Evolutionary conservation across 1,140 invertebrate genomes (phyloP).

Genomic region (Caenorhabditis elegans): DNA sequence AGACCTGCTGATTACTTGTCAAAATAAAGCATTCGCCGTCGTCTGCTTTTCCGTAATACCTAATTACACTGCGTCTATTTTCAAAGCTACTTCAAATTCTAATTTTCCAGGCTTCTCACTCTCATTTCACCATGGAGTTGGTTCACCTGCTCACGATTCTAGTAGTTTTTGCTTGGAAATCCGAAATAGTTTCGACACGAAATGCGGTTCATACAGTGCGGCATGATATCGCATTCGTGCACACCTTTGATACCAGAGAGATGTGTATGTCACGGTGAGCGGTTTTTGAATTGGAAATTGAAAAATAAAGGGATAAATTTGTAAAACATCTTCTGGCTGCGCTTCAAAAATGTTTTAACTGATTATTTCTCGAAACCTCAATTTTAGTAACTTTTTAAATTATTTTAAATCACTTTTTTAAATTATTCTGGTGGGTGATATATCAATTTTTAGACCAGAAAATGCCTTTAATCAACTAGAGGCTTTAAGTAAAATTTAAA

Average conservation of each 20-base stretch:
- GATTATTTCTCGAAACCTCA: no score
- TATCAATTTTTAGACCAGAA: no score
- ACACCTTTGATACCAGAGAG: conserved; percentile 34
- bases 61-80: background rate
- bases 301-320: no score
- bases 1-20: background rate
- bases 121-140: background rate
- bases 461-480: no score
- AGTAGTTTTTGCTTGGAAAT: background rate
- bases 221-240: conserved; percentile 31
- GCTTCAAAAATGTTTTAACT: no score
- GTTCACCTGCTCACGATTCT: background rate
- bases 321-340: no score
- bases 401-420: no score
- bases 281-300: no score
- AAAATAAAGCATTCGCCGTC: background rate
- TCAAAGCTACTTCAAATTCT: background rate
- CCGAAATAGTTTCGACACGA: background rate
- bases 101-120: background rate
- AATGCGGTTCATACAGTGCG: conserved; percentile 14
- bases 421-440: no score
- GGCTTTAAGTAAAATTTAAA: no score
- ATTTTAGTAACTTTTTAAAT: background rate
- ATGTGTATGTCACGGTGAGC: conserved; percentile 22
- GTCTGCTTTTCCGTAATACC: background rate